A percentile compares a stretch with the other conserved stretches of the same genome.
Evolutionary conservation across 2,888 invertebrate genomes (phyloP).

Genomic region (Thumatha senex): DNA sequence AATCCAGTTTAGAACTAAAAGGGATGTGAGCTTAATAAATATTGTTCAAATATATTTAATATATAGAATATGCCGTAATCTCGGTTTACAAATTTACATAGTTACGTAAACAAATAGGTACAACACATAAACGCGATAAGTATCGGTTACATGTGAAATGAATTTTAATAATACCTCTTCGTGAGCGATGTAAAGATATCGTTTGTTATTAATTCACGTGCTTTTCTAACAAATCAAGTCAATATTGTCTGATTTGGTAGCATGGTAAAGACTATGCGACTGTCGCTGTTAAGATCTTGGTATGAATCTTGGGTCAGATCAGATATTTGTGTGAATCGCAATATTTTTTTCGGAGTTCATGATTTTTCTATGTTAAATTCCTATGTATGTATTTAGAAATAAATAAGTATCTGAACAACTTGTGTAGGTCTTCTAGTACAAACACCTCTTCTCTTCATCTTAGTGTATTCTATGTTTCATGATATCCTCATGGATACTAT

Average conservation of each 20-base stretch:
- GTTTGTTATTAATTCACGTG: slow-evolving; percentile 42
- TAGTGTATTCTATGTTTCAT: too few relatives aligned
- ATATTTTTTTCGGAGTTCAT: too few relatives aligned
- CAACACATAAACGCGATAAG: slow-evolving; percentile 44
- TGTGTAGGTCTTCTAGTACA: too few relatives aligned
- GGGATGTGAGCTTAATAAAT: slow-evolving; percentile 28
- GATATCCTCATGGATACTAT: too few relatives aligned
- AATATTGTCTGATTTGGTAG: slow-evolving; percentile 35
- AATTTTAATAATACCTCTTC: slow-evolving; percentile 53
- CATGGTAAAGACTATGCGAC: too few relatives aligned
- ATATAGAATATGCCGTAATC: slow-evolving; percentile 36
- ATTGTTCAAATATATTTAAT: slow-evolving; percentile 34
- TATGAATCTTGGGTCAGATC: too few relatives aligned
- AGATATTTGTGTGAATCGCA: too few relatives aligned
- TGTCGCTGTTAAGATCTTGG: too few relatives aligned
- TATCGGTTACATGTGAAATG: slow-evolving; percentile 50
- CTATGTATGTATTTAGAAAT: too few relatives aligned
- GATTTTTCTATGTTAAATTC: too few relatives aligned
- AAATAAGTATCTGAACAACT: too few relatives aligned
- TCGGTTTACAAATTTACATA: slow-evolving; percentile 36
- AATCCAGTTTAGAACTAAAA: slow-evolving; percentile 16
- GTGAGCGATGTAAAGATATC: slow-evolving; percentile 37
- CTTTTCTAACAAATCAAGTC: slow-evolving; percentile 36
- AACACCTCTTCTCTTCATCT: too few relatives aligned
- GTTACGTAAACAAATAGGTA: slow-evolving; percentile 45